These are phyloP conservation scores for Panorpa germanica DNA, from an alignment of 2,888 invertebrate genomes.

Conservation along the genomic window DNA sequence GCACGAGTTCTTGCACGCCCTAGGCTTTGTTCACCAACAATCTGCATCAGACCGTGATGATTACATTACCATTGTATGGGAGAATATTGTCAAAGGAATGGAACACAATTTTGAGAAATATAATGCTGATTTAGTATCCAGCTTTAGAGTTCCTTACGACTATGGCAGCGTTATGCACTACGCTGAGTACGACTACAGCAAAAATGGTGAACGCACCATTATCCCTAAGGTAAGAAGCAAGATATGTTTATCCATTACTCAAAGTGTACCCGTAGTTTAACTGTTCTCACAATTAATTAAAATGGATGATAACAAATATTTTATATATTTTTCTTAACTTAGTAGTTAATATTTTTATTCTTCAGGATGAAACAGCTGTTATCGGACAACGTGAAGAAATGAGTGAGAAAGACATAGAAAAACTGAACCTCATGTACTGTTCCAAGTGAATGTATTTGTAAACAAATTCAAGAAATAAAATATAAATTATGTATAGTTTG, in stretches of 20 bases:
- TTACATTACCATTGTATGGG: constrained; percentile 33
- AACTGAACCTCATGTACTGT: constrained; percentile 18
- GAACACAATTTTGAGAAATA: constrained; percentile 51
- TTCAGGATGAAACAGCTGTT: constrained; percentile 14
- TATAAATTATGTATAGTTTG: too few species aligned
- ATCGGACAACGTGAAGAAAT: constrained; percentile 18
- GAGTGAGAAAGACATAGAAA: constrained; percentile 17
- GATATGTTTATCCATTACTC: too few species aligned
- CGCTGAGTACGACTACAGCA: constrained; percentile 48
- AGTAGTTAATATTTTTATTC: too few species aligned
- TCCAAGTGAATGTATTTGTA: too few species aligned
- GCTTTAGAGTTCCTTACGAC: constrained; percentile 50
- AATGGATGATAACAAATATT: too few species aligned
- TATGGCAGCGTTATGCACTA: constrained; percentile 70
- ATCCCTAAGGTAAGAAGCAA: constrained; percentile 33
- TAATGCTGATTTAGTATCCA: constrained; percentile 28
- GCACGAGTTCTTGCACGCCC: constrained; percentile 59
- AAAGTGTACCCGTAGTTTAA: too few species aligned
- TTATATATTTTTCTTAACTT: too few species aligned
- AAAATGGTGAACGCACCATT: constrained; percentile 47
- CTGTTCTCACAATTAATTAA: too few species aligned
- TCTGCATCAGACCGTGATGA: constrained; percentile 55
- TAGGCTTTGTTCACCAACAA: constrained; percentile 67
- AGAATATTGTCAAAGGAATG: constrained; percentile 28
- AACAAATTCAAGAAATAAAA: too few species aligned